Evolutionary conservation across 2,113 vertebrate species (phyloP), one percentile per base, ranked within the genome.

Genomic region (Verasper variegatus): DNA sequence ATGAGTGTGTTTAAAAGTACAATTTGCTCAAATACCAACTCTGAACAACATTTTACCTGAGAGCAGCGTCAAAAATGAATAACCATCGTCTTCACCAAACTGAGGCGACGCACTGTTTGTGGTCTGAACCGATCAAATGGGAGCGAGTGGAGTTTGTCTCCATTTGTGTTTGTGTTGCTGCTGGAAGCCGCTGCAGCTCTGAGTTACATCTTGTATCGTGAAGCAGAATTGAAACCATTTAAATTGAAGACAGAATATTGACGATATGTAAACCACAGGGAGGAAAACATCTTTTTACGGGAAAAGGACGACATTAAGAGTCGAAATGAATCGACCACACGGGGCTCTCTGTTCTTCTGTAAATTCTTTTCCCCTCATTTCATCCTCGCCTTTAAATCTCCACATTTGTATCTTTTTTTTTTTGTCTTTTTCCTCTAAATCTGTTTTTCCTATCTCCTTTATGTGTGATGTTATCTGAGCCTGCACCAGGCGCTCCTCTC

Each of bases 211-310:
- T 68, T 64, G 83, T 71, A n/a, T 80, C 37, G 73, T 31, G 63
- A 73, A 83, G 64, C 67, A 82, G 74, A 92, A 90, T 83, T 87
- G 85, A 88, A 93, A 85, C 76, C 87, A 89, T 88, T 92, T 88
- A 91, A 87, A 89, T 26, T 84, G 83, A 81, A 89, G 83, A 86
- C 86, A 86, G 88, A 85, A 89, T 92, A 92, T 90, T 90, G 89
- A 92, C 92, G 78, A 86, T 62, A 87, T 86, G 85, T 79, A 87
- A 76, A 87, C 80, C 68, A 0, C 86, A 71, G 31, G 52, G 81
- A 82, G 65, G 83, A 89, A 87, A 82, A 86, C 76, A 81, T 79
- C 8, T 87, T 82, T 92, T 88, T 82, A 85, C 49, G 49, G 75
- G 79, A 74, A 82, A 74, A 42, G 64, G 47, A 73, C 68, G 67